These are phyloP conservation scores for Silurus meridionalis DNA, from an alignment of 2,113 vertebrate genomes.

Conservation along the genomic window DNA sequence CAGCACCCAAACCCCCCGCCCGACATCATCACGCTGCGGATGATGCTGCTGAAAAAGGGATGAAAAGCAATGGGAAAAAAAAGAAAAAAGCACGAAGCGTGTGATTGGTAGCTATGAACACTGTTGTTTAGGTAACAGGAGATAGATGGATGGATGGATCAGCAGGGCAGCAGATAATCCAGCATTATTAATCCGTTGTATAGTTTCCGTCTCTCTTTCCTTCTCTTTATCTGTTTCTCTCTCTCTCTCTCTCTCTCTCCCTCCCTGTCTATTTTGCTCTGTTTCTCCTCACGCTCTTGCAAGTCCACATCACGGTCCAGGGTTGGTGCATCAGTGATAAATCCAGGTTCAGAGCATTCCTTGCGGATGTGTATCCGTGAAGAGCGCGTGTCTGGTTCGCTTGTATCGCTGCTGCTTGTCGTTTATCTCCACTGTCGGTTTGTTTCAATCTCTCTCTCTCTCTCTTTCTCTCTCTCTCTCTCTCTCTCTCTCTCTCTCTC, in stretches of 20 bases:
- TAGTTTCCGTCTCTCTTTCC: slow-evolving; percentile 20
- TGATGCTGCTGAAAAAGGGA: slow-evolving; percentile 20
- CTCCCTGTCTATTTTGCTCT: slow-evolving; percentile 15
- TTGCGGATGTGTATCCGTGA: slow-evolving; percentile 12
- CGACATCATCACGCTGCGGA: slow-evolving; percentile 38
- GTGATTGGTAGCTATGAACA: neutral
- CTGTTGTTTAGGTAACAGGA: slow-evolving; percentile 8
- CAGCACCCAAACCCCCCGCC: slow-evolving; percentile 30
- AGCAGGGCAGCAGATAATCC: slow-evolving; percentile 46
- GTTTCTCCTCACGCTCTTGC: slow-evolving; percentile 38
- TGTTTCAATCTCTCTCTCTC: slow-evolving; percentile 47
- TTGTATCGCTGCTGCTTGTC: slow-evolving; percentile 31
- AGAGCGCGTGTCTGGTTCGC: slow-evolving; percentile 23
- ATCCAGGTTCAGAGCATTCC: slow-evolving; percentile 28
- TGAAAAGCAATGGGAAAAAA: slow-evolving; percentile 20
- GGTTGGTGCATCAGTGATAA: slow-evolving; percentile 35
- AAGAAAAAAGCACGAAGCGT: slow-evolving; percentile 31
- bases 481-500: slow-evolving; percentile 54
- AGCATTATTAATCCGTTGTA: slow-evolving; percentile 45
- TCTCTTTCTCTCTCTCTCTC: slow-evolving; percentile 54
- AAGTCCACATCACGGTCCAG: slow-evolving; percentile 43
- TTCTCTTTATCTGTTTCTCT: slow-evolving; percentile 16
- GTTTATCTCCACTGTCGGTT: slow-evolving; percentile 40
- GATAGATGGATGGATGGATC: slow-evolving; percentile 6
- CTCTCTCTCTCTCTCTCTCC: neutral